phyloP scores from a whole-genome alignment of 2,888 invertebrate genomes.

The Encarsia formosa region DNA sequence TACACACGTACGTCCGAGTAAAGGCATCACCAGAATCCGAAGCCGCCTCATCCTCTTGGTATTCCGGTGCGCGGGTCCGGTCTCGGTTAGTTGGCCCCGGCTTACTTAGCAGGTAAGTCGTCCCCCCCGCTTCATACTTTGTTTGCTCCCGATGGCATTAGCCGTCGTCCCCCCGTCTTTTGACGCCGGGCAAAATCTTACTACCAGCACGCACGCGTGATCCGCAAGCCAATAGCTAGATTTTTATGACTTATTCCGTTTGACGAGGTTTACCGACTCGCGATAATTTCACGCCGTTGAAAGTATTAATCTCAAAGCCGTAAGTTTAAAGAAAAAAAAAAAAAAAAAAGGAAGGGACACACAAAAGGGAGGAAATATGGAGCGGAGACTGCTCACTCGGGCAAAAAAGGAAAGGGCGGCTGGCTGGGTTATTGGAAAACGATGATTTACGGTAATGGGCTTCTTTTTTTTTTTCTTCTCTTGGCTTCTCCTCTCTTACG shows the following conservation, averaged over 20 bases:
- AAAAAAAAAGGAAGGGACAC: not conserved
- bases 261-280: not conserved
- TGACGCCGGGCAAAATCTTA: too few relatives aligned
- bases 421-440: conserved; percentile 57
- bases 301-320: not conserved
- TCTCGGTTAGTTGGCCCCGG: conserved; percentile 42
- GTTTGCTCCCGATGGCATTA: conserved; percentile 48
- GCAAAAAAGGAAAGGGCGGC: conserved; percentile 40
- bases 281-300: not conserved
- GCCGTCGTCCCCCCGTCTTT: conserved; percentile 40
- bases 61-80: conserved; percentile 34
- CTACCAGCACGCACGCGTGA: too few relatives aligned
- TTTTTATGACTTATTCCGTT: conserved; percentile 19
- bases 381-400: not conserved
- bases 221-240: not conserved
- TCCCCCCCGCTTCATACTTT: conserved; percentile 45
- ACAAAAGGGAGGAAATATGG: not conserved
- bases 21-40: too few relatives aligned
- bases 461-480: conserved; percentile 38
- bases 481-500: too few relatives aligned
- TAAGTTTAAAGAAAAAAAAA: conserved; percentile 5
- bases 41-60: too few relatives aligned
- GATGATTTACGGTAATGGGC: conserved; percentile 61
- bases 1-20: too few relatives aligned
- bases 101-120: conserved; percentile 38